phyloP scores from a whole-genome alignment of 2,888 invertebrate species.

The Euphydryas editha region DNA sequence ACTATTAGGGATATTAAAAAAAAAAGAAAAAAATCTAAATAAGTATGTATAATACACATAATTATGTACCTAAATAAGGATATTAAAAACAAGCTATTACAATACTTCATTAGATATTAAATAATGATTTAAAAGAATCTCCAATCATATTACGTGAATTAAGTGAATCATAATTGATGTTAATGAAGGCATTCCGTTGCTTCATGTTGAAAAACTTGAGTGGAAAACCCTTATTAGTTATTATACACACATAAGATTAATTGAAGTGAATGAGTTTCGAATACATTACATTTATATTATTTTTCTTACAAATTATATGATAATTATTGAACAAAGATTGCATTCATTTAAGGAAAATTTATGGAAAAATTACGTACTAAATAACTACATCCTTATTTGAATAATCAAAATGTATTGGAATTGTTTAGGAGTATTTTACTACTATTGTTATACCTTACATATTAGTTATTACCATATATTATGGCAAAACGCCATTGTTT shows the following conservation, averaged over 20 bases:
- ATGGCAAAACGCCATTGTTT: too few species aligned
- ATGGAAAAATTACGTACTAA: neutral
- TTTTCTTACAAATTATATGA: neutral
- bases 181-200: constrained; percentile 5
- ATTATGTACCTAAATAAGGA: too few species aligned
- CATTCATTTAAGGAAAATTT: neutral
- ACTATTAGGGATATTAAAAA: too few species aligned
- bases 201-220: constrained; percentile 20
- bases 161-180: constrained; percentile 13
- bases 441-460: too few species aligned
- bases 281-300: neutral
- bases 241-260: constrained; percentile 11
- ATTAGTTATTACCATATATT: too few species aligned
- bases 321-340: neutral
- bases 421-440: neutral
- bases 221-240: constrained; percentile 28
- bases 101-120: neutral
- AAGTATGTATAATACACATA: too few species aligned
- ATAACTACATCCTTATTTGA: neutral
- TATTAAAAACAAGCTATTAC: neutral
- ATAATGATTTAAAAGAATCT: constrained; percentile 2
- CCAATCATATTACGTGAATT: neutral
- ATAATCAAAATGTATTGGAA: neutral
- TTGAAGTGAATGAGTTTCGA: neutral
- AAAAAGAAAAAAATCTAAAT: too few species aligned